Evolutionary conservation across 1,140 invertebrate species (phyloP).

Genomic region (Chrysomallon squamiferum): DNA sequence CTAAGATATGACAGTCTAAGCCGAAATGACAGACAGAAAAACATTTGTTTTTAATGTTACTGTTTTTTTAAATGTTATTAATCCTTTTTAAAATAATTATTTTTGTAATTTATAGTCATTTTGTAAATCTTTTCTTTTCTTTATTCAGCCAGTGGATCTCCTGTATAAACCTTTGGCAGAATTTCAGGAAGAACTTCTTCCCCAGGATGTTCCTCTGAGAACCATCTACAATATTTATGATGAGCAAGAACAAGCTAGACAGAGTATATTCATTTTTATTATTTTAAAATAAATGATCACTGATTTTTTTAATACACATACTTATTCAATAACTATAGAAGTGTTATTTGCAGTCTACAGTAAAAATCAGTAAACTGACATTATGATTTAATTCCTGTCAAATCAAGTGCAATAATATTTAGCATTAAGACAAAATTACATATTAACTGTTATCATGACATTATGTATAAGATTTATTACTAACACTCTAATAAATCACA

Average conservation of each 20-base stretch:
- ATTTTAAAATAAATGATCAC: neutral
- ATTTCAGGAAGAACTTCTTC: slow-evolving; percentile 58
- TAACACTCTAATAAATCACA: too few relatives aligned
- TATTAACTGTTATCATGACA: too few relatives aligned
- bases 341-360: neutral
- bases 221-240: slow-evolving; percentile 59
- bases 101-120: too few relatives aligned
- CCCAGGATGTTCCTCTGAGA: slow-evolving; percentile 53
- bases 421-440: too few relatives aligned
- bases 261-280: slow-evolving; percentile 40
- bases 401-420: too few relatives aligned
- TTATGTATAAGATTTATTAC: too few relatives aligned
- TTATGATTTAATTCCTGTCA: neutral
- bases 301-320: neutral
- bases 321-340: neutral
- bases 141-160: slow-evolving; percentile 54
- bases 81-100: too few relatives aligned
- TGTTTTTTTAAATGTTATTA: too few relatives aligned
- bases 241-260: slow-evolving; percentile 55
- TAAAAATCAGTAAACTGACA: neutral
- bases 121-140: too few relatives aligned
- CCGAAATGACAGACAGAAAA: too few relatives aligned
- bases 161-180: slow-evolving; percentile 60
- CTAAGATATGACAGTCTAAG: too few relatives aligned
- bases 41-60: too few relatives aligned